Evolutionary conservation across 2,888 invertebrate species (phyloP).

Genomic region (Panopea generosa): DNA sequence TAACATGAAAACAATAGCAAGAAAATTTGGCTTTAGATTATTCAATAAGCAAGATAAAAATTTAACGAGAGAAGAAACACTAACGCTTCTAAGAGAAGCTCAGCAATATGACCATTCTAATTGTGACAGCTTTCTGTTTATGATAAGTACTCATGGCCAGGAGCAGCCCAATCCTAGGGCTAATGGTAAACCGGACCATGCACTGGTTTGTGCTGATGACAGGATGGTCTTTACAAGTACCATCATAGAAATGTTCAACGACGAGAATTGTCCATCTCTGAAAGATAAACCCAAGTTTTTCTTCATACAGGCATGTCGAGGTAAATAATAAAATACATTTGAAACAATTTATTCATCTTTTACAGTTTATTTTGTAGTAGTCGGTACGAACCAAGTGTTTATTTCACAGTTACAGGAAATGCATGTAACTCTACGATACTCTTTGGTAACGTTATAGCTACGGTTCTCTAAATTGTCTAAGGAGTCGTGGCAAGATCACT

Average conservation of each 20-base stretch:
- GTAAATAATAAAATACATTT: slow-evolving; percentile 25
- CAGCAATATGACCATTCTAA: slow-evolving; percentile 38
- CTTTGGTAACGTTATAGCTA: no score
- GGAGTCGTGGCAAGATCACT: no score
- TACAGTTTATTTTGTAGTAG: neutral
- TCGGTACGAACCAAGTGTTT: neutral
- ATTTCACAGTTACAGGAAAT: no score
- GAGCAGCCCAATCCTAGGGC: slow-evolving; percentile 33
- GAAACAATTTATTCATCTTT: neutral
- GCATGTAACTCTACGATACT: no score
- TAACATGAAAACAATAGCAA: slow-evolving; percentile 41
- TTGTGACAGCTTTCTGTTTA: slow-evolving; percentile 53
- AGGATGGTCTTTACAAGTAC: slow-evolving; percentile 50
- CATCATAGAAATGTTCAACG: slow-evolving; percentile 61
- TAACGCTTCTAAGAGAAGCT: slow-evolving; percentile 28
- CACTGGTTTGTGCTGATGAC: slow-evolving; percentile 56
- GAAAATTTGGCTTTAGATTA: slow-evolving; percentile 49
- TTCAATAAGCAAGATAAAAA: slow-evolving; percentile 39
- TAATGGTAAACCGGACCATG: slow-evolving; percentile 47
- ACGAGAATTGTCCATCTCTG: slow-evolving; percentile 47
- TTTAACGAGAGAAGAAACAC: slow-evolving; percentile 35
- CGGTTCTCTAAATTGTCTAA: no score
- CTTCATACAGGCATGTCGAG: slow-evolving; percentile 61
- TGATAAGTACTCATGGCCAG: slow-evolving; percentile 55
- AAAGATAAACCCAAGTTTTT: slow-evolving; percentile 59